Evolutionary conservation across 2,888 invertebrate species (phyloP).

Genomic region (Pristionchus exspectatus): DNA sequence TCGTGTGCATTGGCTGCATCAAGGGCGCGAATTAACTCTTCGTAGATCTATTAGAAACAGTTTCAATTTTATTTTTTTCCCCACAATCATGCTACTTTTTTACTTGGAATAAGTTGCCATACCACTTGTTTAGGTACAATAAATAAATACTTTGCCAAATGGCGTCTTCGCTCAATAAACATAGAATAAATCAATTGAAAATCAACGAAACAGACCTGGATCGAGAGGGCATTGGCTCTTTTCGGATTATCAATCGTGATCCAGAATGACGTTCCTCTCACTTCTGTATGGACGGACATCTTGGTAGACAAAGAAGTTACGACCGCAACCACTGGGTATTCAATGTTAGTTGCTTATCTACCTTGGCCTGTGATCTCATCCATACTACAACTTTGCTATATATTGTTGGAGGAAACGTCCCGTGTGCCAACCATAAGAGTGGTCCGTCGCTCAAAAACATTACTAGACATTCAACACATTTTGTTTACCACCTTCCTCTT

Average conservation of each 20-base stretch:
- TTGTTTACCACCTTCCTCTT: not conserved
- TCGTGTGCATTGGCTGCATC: not conserved
- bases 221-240: not conserved
- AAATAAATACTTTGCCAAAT: no score
- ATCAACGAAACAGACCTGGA: not conserved
- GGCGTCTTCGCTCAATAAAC: no score
- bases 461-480: constrained; percentile 14
- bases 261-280: not conserved
- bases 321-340: not conserved
- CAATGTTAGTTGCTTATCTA: not conserved
- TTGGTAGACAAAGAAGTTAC: not conserved
- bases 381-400: not conserved
- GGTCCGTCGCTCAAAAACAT: not conserved
- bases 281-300: not conserved
- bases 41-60: not conserved
- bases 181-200: no score
- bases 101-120: no score
- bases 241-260: not conserved
- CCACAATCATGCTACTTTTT: not conserved
- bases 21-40: not conserved
- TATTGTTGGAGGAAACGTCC: not conserved
- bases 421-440: not conserved
- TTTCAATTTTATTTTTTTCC: not conserved
- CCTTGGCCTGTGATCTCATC: not conserved
- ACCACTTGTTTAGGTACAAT: no score